These are phyloP conservation scores for Tenthredo notha DNA, from an alignment of 2,888 invertebrate genomes.

Conservation along the genomic window DNA sequence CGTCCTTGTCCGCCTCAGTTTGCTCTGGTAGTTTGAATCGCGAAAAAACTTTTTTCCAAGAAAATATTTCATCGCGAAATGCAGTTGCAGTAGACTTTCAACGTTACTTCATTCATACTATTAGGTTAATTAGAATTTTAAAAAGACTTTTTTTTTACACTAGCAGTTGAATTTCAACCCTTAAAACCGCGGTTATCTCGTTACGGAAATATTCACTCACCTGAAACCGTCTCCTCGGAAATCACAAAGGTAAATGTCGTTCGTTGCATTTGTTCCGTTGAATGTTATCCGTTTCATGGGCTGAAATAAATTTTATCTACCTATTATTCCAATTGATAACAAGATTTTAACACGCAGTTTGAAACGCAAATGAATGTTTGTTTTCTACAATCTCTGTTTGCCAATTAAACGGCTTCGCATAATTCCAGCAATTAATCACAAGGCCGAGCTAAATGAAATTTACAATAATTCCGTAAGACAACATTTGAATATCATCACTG, in stretches of 20 bases:
- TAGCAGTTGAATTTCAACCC: background rate
- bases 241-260: background rate
- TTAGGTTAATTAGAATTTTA: background rate
- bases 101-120: background rate
- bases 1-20: constrained; percentile 13
- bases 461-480: background rate
- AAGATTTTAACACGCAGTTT: background rate
- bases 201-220: background rate
- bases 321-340: background rate
- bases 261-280: background rate
- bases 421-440: background rate
- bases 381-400: background rate
- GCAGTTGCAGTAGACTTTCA: background rate
- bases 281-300: constrained; percentile 13
- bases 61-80: background rate
- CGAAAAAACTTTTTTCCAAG: background rate
- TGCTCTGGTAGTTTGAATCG: background rate
- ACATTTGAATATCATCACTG: background rate
- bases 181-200: background rate
- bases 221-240: background rate
- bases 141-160: background rate
- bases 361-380: background rate
- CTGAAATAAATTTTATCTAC: background rate
- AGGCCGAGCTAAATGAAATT: background rate
- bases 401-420: background rate